Evolutionary conservation across 2,113 vertebrate genomes (phyloP), one percentile per base, ranked within the genome.

Genomic region (Phrynosoma blainvillii): DNA sequence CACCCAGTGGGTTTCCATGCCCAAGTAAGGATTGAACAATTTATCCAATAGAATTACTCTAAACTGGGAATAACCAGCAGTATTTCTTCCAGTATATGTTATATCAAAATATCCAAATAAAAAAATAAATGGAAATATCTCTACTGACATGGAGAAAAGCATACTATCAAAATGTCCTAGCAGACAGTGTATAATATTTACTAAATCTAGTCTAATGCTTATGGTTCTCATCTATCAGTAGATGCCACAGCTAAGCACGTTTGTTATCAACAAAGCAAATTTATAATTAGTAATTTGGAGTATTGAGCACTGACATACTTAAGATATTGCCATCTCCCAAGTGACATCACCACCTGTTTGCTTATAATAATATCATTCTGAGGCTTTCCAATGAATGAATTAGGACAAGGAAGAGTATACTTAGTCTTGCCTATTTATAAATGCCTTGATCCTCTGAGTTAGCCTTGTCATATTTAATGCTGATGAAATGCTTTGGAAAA

Each of bases 401-500:
- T 88, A 52, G 82, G 73, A 75, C 84, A 91, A 82, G 82, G 79
- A 91, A 86, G 87, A 70, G 3, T 0, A 12, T 82, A 85, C 20
- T 27, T 81, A 4, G 1, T 75, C 62, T 87, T 88, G 65, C 30
- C 70, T 87, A 84, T 78, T 47, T 83, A 88, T 84, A 86, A 84
- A 68, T 9, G 5, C 8, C 32, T 91, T 84, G 23, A 27, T 89
- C 84, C 86, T 47, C 71, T 32, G 75, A 76, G 73, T 90, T 90
- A 89, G 76, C 56, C 88, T 52, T 82, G 23, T 78, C 70, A 86
- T 77, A 3, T 0, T 71, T 56, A 56, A 76, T 80, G 85, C 87
- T 73, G 30, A 71, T 40, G 82, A 90, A 81, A 79, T 54, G 0
- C 21, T 92, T 91, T 87, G 16, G 82, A 91, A 93, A 81, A 91